Conservation (phyloP, 2,113 vertebrate species). For the Corythornis cristatus region DNA sequence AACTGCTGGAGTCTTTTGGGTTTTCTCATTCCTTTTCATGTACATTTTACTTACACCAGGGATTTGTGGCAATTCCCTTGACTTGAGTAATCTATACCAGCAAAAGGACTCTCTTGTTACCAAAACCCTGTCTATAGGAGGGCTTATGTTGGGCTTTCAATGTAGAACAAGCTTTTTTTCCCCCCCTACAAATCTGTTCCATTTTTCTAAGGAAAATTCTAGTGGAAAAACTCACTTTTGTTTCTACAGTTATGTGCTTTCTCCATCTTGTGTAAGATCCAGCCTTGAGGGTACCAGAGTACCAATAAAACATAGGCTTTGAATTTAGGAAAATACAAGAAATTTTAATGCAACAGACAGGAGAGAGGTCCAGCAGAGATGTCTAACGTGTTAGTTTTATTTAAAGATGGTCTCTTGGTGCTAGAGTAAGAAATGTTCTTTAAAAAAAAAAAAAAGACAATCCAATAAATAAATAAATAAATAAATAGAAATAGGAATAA, state of each 20-base stretch:
- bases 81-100: background rate
- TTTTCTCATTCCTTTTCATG: background rate
- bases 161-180: background rate
- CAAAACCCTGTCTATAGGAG: background rate
- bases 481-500: conserved; percentile 69
- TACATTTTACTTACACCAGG: background rate
- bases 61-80: background rate
- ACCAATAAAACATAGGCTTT: conserved; percentile 9
- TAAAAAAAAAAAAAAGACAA: background rate
- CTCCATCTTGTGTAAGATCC: background rate
- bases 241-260: background rate
- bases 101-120: conserved; percentile 25
- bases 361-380: conserved; percentile 39
- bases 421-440: conserved; percentile 68
- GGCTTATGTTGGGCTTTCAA: background rate
- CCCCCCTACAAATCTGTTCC: background rate
- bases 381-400: conserved; percentile 62
- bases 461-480: conserved; percentile 77
- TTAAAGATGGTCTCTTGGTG: conserved; percentile 59
- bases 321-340: conserved; percentile 11
- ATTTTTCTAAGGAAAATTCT: background rate
- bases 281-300: background rate
- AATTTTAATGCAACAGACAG: conserved; percentile 53
- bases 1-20: background rate
- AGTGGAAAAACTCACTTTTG: background rate